These are phyloP conservation scores for Amaurobius ferox DNA, from an alignment of 2,888 invertebrate species.

Conservation along the genomic window DNA sequence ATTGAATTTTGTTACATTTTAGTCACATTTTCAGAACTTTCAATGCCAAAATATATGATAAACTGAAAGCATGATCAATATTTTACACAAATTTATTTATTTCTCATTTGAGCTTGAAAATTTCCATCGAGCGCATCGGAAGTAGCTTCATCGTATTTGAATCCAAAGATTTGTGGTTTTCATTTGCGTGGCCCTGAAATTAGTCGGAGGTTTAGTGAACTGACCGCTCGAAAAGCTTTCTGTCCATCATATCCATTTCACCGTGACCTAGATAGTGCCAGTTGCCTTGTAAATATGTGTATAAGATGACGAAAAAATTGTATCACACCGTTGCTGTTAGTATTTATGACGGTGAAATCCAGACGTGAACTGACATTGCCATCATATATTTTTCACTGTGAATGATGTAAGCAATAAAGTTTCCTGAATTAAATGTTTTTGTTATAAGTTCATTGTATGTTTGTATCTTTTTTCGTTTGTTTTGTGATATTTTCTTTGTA, in stretches of 20 bases:
- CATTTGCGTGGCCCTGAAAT: conserved; percentile 42
- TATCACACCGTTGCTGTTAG: conserved; percentile 69
- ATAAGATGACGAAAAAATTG: conserved; percentile 53
- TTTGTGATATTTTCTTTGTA: not conserved
- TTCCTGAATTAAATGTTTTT: conserved; percentile 73
- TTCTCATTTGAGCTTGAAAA: not conserved
- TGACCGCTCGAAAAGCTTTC: conserved; percentile 23
- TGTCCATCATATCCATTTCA: conserved; percentile 64
- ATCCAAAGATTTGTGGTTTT: conserved; percentile 60
- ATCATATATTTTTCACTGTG: conserved; percentile 73
- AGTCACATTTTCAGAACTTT: too few relatives aligned
- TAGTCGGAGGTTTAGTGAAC: conserved; percentile 38
- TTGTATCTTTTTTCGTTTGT: not conserved
- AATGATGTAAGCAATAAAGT: conserved; percentile 73
- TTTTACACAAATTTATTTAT: not conserved
- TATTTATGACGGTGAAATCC: conserved; percentile 69
- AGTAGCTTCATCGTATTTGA: conserved; percentile 63
- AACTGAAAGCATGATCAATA: too few relatives aligned
- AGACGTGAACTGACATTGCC: conserved; percentile 70
- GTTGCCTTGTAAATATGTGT: conserved; percentile 72
- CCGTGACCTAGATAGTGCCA: conserved; percentile 61
- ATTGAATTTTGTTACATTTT: too few relatives aligned
- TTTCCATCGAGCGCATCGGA: not conserved
- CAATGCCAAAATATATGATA: too few relatives aligned
- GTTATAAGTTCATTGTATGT: conserved; percentile 41